A percentile compares a stretch with the other conserved stretches of the same genome.
Conservation (phyloP, 2,113 vertebrate genomes). For the Labeo rohita region DNA sequence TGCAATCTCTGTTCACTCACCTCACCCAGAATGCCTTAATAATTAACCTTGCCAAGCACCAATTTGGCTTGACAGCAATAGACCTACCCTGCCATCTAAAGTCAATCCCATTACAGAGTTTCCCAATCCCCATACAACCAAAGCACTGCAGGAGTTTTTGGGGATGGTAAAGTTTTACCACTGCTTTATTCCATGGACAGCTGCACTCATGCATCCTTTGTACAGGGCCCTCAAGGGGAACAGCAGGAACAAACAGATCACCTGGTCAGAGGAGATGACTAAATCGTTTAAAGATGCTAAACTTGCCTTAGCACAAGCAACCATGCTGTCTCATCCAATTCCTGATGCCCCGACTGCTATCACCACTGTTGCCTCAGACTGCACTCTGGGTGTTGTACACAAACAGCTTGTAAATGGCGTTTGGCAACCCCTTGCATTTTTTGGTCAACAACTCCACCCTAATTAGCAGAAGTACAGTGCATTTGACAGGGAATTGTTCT, state of each 20-base stretch:
- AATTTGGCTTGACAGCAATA: slow-evolving; percentile 5
- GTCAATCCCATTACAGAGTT: background rate
- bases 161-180: background rate
- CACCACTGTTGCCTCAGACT: background rate
- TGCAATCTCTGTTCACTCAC: background rate
- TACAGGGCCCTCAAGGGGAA: background rate
- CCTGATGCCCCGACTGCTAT: background rate
- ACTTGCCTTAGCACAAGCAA: background rate
- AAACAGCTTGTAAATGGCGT: background rate
- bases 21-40: background rate
- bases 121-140: background rate
- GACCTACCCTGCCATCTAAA: background rate
- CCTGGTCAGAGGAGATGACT: background rate
- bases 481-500: background rate
- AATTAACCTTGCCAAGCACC: background rate
- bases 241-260: background rate
- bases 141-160: background rate
- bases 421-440: slow-evolving; percentile 34
- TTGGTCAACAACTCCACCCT: background rate
- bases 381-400: background rate
- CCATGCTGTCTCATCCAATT: background rate
- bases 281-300: background rate
- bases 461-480: slow-evolving; percentile 12
- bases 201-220: background rate
- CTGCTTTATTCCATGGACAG: background rate